These are phyloP conservation scores for Patella caerulea DNA, from an alignment of 2,888 invertebrate genomes.

Conservation along the genomic window DNA sequence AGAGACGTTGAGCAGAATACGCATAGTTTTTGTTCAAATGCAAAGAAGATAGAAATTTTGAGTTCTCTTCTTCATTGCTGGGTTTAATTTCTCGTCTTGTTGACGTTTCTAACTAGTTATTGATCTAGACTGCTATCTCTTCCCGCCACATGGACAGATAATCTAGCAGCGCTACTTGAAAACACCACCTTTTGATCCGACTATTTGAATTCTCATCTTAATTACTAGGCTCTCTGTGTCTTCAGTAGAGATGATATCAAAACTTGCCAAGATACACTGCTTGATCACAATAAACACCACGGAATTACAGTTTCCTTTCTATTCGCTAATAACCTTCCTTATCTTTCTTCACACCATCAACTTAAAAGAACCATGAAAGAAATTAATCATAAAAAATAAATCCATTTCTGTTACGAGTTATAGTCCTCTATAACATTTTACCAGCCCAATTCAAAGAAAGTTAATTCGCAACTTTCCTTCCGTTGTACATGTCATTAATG, in stretches of 20 bases:
- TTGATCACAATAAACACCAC: not conserved
- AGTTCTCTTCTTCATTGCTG: no score
- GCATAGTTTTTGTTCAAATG: no score
- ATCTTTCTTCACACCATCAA: slow-evolving; percentile 7
- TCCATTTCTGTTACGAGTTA: not conserved
- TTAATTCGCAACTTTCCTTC: no score
- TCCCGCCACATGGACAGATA: slow-evolving; percentile 2
- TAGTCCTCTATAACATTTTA: no score
- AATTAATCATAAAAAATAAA: slow-evolving; percentile 10
- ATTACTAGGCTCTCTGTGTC: slow-evolving; percentile 5
- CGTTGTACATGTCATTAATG: no score
- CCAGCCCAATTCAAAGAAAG: no score
- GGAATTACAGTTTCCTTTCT: not conserved
- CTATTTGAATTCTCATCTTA: slow-evolving; percentile 2
- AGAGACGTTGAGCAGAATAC: no score
- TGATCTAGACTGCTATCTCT: slow-evolving; percentile 4
- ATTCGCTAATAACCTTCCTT: not conserved
- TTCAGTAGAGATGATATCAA: slow-evolving; percentile 2
- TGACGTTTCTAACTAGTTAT: not conserved
- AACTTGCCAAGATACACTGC: not conserved
- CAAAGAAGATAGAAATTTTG: no score
- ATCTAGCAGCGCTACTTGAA: not conserved
- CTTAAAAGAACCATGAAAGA: not conserved
- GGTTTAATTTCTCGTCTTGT: no score
- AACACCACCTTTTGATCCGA: slow-evolving; percentile 9